Evolutionary conservation across 2,888 invertebrate genomes (phyloP).

Genomic region (Arrhopalites spinosus): DNA sequence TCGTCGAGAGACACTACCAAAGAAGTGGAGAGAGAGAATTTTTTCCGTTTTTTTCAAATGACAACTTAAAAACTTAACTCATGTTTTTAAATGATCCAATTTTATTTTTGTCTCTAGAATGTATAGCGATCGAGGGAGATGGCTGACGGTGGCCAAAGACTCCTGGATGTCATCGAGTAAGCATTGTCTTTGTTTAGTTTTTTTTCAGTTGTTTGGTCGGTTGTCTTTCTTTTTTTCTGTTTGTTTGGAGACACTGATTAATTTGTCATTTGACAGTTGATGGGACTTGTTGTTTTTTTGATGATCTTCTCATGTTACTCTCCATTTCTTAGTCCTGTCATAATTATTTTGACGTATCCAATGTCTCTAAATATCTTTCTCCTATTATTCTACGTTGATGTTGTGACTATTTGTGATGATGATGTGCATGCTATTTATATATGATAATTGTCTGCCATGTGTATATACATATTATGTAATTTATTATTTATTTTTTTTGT

Average conservation of each 20-base stretch:
- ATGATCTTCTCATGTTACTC: neutral
- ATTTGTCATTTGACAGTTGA: neutral
- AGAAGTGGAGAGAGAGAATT: too few relatives aligned
- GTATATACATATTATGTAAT: neutral
- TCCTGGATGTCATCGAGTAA: slow-evolving; percentile 57
- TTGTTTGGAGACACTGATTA: neutral
- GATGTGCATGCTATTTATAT: too few relatives aligned
- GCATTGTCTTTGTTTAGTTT: neutral
- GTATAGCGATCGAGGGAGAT: slow-evolving; percentile 53
- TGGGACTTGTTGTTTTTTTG: neutral
- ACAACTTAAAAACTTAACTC: too few relatives aligned
- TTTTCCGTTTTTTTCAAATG: too few relatives aligned
- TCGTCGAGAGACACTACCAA: neutral
- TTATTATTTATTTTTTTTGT: neutral
- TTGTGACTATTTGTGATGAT: too few relatives aligned
- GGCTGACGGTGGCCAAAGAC: slow-evolving; percentile 56
- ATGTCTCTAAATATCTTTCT: too few relatives aligned
- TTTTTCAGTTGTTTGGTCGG: neutral
- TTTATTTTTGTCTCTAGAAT: slow-evolving; percentile 48
- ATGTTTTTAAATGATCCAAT: neutral
- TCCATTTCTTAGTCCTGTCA: neutral
- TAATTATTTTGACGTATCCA: too few relatives aligned
- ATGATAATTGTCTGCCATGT: too few relatives aligned
- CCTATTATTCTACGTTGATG: too few relatives aligned
- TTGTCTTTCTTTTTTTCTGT: neutral